Percentiles rank a stretch among this genome's conserved stretches.
Evolutionary conservation across 2,888 invertebrate genomes (phyloP).

Genomic region (Netelia virgata): DNA sequence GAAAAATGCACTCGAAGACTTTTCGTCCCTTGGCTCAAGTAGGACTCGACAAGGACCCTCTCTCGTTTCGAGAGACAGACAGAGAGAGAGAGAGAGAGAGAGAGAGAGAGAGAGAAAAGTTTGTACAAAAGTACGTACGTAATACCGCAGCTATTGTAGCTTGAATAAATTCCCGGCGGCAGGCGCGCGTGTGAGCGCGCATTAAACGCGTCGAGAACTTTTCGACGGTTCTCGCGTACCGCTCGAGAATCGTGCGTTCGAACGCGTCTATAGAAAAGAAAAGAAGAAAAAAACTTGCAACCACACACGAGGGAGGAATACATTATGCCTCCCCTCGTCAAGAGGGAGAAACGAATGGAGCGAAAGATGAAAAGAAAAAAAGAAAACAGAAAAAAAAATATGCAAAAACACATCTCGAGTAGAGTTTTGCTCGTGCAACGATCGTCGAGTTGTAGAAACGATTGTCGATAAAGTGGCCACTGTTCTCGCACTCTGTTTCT

Average conservation of each 20-base stretch:
- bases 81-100: constrained; percentile 21
- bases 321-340: constrained; percentile 46
- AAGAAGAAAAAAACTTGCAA: constrained; percentile 15
- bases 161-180: constrained; percentile 74
- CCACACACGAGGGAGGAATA: constrained; percentile 62
- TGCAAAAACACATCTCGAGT: constrained; percentile 57
- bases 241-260: constrained; percentile 46
- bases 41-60: constrained; percentile 25
- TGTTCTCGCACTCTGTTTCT: constrained; percentile 40
- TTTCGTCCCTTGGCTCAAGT: not conserved
- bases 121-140: not conserved
- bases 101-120: constrained; percentile 13
- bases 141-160: constrained; percentile 43
- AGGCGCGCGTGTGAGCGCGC: constrained; percentile 76
- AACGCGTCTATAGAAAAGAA: constrained; percentile 31
- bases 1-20: constrained; percentile 1
- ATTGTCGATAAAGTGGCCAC: constrained; percentile 53
- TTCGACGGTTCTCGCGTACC: constrained; percentile 50
- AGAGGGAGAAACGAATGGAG: constrained; percentile 58
- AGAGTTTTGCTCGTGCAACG: constrained; percentile 26
- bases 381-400: constrained; percentile 27
- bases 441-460: constrained; percentile 51
- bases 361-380: constrained; percentile 38
- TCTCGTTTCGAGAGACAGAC: not conserved
- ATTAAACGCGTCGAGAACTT: constrained; percentile 73